These are phyloP conservation scores for Salmo trutta DNA, from an alignment of 2,797 vertebrate species.

Conservation along the genomic window DNA sequence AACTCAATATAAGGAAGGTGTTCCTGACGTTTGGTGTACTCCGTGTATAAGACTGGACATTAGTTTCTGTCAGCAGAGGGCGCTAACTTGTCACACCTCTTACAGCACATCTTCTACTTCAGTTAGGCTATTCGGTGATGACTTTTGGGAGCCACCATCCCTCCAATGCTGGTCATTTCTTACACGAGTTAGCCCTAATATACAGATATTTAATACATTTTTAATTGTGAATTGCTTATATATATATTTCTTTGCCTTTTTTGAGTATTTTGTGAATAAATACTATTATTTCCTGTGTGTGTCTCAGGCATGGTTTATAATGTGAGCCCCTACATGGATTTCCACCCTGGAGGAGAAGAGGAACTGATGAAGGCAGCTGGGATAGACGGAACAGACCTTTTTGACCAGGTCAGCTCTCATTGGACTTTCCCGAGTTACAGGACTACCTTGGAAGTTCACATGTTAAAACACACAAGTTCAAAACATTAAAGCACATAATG, in stretches of 20 bases:
- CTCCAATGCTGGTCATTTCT: neutral
- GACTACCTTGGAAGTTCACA: neutral
- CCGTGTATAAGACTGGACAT: too few relatives aligned
- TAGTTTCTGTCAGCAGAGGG: too few relatives aligned
- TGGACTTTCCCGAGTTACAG: too few relatives aligned
- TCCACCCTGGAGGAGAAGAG: constrained; percentile 93
- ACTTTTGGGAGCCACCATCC: neutral
- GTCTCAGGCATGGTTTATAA: constrained; percentile 91
- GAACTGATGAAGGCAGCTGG: constrained; percentile 95
- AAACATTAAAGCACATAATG: neutral
- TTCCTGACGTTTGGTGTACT: too few relatives aligned
- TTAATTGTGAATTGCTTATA: neutral
- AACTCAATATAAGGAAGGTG: too few relatives aligned
- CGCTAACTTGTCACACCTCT: too few relatives aligned
- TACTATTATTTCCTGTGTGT: constrained; percentile 20
- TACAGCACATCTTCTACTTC: too few relatives aligned
- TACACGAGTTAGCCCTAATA: neutral
- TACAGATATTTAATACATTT: too few relatives aligned
- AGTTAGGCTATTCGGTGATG: too few relatives aligned
- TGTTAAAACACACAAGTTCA: neutral
- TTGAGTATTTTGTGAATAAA: neutral
- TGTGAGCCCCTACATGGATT: constrained; percentile 94
- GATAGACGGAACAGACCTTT: constrained; percentile 91
- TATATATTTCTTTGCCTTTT: neutral
- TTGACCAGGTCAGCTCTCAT: constrained; percentile 85